Conservation (phyloP, 2,797 vertebrate genomes). For the Pseudomugil tenellus region DNA sequence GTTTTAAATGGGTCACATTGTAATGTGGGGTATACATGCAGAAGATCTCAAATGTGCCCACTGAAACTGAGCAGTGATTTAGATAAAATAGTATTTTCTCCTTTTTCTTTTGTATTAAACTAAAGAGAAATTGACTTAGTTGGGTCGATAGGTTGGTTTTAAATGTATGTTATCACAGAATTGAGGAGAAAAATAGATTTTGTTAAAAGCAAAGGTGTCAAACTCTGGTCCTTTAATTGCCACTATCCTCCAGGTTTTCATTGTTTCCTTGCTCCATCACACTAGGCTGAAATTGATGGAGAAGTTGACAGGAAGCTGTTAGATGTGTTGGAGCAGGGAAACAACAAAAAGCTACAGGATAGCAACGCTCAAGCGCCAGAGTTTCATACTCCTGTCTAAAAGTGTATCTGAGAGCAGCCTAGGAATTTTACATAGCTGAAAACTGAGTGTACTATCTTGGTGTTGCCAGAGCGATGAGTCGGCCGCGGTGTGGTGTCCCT, state of each 20-base stretch:
- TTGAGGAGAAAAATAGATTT: neutral
- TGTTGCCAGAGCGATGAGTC: slow-evolving; percentile 87
- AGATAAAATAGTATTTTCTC: neutral
- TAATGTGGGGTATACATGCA: neutral
- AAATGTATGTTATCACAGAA: neutral
- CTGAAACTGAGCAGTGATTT: neutral
- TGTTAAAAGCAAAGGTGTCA: no score
- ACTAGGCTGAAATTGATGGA: no score
- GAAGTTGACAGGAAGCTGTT: no score
- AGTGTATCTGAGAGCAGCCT: neutral
- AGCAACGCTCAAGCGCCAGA: no score
- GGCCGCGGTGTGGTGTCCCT: slow-evolving; percentile 90
- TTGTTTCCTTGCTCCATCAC: no score
- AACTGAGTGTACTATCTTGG: neutral
- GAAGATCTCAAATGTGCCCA: neutral
- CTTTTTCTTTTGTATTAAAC: neutral
- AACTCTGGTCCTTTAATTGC: no score
- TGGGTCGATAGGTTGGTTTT: neutral
- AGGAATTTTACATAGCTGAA: slow-evolving; percentile 6
- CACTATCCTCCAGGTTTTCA: no score
- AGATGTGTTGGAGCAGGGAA: no score
- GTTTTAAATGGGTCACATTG: neutral
- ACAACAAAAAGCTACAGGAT: no score
- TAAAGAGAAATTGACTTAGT: neutral
- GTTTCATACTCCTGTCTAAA: no score